Percentiles rank a stretch among this genome's conserved stretches.
Evolutionary conservation across 2,888 invertebrate species (phyloP).

Genomic region (Polylopha cassiicola): DNA sequence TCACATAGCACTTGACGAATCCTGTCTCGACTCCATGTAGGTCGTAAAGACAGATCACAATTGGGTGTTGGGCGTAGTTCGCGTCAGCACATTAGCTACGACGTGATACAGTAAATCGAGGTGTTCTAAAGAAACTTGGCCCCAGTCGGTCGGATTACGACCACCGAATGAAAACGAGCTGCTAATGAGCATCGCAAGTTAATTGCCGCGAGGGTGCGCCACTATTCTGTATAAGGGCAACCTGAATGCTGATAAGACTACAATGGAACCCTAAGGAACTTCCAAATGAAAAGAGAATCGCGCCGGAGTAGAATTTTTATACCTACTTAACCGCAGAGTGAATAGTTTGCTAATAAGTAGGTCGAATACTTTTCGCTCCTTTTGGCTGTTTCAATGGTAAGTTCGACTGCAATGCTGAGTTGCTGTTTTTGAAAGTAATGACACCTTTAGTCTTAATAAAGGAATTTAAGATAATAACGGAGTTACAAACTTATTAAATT

Average conservation of each 20-base stretch:
- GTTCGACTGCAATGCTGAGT: no score
- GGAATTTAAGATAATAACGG: no score
- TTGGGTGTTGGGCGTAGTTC: conserved; percentile 36
- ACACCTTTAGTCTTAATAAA: no score
- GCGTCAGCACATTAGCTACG: conserved; percentile 55
- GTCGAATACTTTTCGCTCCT: no score
- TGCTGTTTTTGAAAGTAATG: no score
- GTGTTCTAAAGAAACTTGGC: conserved; percentile 52
- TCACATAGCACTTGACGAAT: conserved; percentile 37
- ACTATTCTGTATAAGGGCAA: conserved; percentile 41
- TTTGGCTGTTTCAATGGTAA: no score
- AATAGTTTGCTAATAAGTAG: no score
- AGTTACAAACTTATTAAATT: no score
- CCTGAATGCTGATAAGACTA: conserved; percentile 52
- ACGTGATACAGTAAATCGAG: conserved; percentile 56
- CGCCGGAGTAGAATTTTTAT: conserved; percentile 22
- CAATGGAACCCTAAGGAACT: conserved; percentile 43
- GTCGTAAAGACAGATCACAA: conserved; percentile 43
- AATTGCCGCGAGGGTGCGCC: conserved; percentile 49
- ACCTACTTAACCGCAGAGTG: conserved; percentile 20
- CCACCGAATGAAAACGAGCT: conserved; percentile 63
- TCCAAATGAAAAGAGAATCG: conserved; percentile 34
- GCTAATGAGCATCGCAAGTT: conserved; percentile 68
- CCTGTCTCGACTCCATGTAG: conserved; percentile 35
- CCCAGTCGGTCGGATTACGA: conserved; percentile 48